phyloP scores from a whole-genome alignment of 2,888 invertebrate species.

The Dendrolimus houi region DNA sequence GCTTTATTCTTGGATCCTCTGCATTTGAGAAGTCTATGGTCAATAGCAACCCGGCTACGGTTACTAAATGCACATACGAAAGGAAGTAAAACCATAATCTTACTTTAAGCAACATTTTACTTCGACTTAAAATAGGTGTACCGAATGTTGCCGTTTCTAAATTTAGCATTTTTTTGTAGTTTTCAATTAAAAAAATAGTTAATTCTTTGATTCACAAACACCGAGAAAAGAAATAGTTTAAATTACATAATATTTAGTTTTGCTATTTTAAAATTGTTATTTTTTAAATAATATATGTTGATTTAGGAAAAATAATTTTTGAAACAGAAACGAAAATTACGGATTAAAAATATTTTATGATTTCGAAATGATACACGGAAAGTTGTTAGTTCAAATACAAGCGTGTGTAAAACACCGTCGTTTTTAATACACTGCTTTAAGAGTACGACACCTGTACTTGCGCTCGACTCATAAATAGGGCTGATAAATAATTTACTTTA shows the following conservation, averaged over 20 bases:
- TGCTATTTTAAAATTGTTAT: neutral
- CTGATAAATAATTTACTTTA: neutral
- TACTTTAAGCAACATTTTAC: conserved; percentile 34
- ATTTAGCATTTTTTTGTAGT: conserved; percentile 20
- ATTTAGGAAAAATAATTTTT: too few relatives aligned
- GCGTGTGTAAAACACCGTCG: conserved; percentile 15
- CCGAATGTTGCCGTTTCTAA: conserved; percentile 17
- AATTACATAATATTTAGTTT: neutral
- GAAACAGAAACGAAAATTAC: neutral
- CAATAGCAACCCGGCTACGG: conserved; percentile 30
- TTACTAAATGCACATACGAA: conserved; percentile 30
- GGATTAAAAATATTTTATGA: neutral
- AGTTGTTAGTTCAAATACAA: conserved; percentile 1
- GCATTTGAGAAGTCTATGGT: conserved; percentile 42
- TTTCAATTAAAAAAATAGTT: neutral
- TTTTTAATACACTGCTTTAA: conserved; percentile 14
- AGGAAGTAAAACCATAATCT: conserved; percentile 37
- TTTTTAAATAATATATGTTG: too few relatives aligned
- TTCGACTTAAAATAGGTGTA: conserved; percentile 26
- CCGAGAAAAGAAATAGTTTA: too few relatives aligned
- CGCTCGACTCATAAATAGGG: neutral
- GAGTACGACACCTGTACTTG: conserved; percentile 10
- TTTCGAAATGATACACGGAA: neutral
- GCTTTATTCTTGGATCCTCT: conserved; percentile 35
- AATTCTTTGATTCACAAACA: neutral